Conservation (phyloP, 2,113 vertebrate species). For the Anser cygnoides region DNA sequence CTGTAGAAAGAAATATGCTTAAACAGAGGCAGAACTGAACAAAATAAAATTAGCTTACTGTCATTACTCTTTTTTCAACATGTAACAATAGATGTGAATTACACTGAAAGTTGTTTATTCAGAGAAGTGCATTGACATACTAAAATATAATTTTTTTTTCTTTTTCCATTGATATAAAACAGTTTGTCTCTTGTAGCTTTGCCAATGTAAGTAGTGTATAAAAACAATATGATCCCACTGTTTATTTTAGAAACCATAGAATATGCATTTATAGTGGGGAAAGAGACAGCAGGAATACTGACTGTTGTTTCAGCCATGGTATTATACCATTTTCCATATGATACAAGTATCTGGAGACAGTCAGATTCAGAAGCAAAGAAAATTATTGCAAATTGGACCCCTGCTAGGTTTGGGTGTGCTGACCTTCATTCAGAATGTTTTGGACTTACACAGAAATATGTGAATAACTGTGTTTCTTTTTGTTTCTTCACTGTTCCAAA, state of each 20-base stretch:
- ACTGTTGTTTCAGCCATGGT: background rate
- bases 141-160: background rate
- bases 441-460: background rate
- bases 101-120: background rate
- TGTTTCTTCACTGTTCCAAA: background rate
- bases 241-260: background rate
- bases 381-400: background rate
- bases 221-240: background rate
- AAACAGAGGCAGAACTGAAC: background rate
- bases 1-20: background rate
- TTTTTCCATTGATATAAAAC: background rate
- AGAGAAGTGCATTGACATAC: background rate
- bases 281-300: background rate
- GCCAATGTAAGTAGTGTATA: background rate
- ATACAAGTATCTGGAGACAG: background rate
- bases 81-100: background rate
- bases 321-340: background rate
- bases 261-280: background rate
- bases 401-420: background rate
- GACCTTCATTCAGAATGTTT: background rate
- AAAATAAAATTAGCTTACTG: background rate
- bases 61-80: background rate
- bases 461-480: background rate
- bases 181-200: background rate
- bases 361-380: background rate